Percentiles rank a stretch among this genome's conserved stretches.
phyloP scores from a whole-genome alignment of 2,888 invertebrate genomes.

The Orgyia antiqua region DNA sequence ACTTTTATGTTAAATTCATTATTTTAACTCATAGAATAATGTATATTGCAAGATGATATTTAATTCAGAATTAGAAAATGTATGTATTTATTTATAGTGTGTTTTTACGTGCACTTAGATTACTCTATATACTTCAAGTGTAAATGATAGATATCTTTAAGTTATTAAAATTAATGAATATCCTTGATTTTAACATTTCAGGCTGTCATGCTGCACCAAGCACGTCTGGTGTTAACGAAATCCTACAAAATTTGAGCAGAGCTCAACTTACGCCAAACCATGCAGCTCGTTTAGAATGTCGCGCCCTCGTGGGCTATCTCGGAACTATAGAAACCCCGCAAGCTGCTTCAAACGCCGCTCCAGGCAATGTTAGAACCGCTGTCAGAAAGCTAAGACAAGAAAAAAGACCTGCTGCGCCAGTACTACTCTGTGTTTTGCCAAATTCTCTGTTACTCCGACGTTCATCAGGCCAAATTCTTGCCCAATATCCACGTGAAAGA shows the following conservation, averaged over 20 bases:
- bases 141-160: no score
- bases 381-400: constrained; percentile 93
- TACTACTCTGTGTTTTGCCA: constrained; percentile 90
- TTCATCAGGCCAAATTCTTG: constrained; percentile 86
- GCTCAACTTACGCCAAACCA: constrained; percentile 63
- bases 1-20: no score
- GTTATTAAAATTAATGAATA: no score
- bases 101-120: no score
- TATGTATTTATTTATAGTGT: no score
- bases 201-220: constrained; percentile 62
- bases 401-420: constrained; percentile 90
- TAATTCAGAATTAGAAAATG: no score
- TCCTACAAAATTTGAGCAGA: constrained; percentile 58
- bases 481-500: constrained; percentile 91
- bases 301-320: constrained; percentile 94
- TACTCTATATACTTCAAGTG: no score
- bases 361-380: constrained; percentile 90
- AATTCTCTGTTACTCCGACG: constrained; percentile 89
- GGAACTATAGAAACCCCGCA: constrained; percentile 98
- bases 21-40: no score
- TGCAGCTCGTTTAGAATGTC: constrained; percentile 81
- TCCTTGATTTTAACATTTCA: constrained; percentile 33
- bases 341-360: constrained; percentile 85
- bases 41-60: no score
- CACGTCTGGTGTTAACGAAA: constrained; percentile 64